Conservation (phyloP, 1,140 invertebrate species). For the Aphidius ervi region DNA sequence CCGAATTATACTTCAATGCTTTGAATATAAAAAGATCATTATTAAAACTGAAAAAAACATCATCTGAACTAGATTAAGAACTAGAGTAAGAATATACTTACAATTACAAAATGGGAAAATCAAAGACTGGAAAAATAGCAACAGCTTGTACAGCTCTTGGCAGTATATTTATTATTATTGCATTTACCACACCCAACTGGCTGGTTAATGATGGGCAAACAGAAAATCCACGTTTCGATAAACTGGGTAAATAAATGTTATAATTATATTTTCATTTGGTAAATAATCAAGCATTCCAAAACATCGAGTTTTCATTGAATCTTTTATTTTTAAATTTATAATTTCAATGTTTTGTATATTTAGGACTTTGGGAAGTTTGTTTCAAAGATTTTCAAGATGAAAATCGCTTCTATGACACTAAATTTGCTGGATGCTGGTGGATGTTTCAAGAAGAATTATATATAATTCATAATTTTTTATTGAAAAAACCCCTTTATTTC, state of each 20-base stretch:
- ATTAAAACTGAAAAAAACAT: no score
- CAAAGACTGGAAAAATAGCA: constrained; percentile 69
- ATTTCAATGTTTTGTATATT: constrained; percentile 34
- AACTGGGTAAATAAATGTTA: constrained; percentile 62
- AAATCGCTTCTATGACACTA: constrained; percentile 73
- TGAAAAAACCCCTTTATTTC: constrained; percentile 86
- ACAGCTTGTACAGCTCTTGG: constrained; percentile 62
- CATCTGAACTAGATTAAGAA: no score
- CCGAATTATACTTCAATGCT: no score
- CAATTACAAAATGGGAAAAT: constrained; percentile 50
- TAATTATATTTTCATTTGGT: not conserved
- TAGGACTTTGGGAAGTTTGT: constrained; percentile 92
- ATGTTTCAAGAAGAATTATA: constrained; percentile 91
- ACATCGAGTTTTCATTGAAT: not conserved
- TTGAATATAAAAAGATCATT: no score
- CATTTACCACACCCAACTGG: constrained; percentile 92
- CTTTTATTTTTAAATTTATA: constrained; percentile 1
- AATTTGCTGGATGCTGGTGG: constrained; percentile 84
- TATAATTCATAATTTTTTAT: constrained; percentile 76
- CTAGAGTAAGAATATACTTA: no score
- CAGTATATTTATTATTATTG: constrained; percentile 74
- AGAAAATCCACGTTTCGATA: constrained; percentile 72
- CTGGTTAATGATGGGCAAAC: constrained; percentile 80
- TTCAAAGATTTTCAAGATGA: constrained; percentile 80
- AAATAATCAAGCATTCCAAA: not conserved